Evolutionary conservation across 2,888 invertebrate genomes (phyloP).

Genomic region (Pemphredon lugubris): DNA sequence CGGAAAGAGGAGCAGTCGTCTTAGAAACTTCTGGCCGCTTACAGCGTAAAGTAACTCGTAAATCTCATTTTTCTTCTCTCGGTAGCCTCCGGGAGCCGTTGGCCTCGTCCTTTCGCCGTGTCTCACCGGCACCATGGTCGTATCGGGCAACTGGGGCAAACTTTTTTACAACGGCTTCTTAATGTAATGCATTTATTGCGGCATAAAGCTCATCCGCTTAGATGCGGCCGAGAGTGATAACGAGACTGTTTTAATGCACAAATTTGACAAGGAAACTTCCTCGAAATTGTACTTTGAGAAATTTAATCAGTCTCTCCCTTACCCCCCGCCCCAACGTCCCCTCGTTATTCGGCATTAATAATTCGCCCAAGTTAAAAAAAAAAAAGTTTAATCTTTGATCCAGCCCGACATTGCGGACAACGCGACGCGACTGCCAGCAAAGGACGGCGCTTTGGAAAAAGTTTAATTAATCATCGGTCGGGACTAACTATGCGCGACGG

Average conservation of each 20-base stretch:
- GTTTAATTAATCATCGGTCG: slow-evolving; percentile 27
- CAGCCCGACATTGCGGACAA: no score
- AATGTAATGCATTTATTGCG: slow-evolving; percentile 75
- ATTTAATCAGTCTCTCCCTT: not conserved
- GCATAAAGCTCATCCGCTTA: slow-evolving; percentile 65
- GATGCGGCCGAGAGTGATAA: slow-evolving; percentile 48
- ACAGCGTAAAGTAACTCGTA: slow-evolving; percentile 77
- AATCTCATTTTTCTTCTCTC: slow-evolving; percentile 76
- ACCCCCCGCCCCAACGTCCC: no score
- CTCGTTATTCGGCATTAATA: not conserved
- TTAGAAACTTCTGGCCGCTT: slow-evolving; percentile 75
- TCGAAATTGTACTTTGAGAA: slow-evolving; percentile 1
- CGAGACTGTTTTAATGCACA: slow-evolving; percentile 48
- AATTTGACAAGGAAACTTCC: slow-evolving; percentile 37
- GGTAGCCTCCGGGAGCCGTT: slow-evolving; percentile 39
- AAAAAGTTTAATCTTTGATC: no score
- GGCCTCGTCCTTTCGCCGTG: not conserved
- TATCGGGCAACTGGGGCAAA: slow-evolving; percentile 72
- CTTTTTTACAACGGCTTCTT: slow-evolving; percentile 72
- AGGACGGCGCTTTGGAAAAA: slow-evolving; percentile 7
- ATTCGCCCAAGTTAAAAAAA: no score
- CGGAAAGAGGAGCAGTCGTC: slow-evolving; percentile 70
- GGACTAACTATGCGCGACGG: not conserved
- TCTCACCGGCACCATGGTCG: slow-evolving; percentile 20
- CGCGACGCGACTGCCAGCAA: not conserved